These are phyloP conservation scores for Callopanchax toddi DNA, from an alignment of 2,113 vertebrate genomes.

Conservation along the genomic window DNA sequence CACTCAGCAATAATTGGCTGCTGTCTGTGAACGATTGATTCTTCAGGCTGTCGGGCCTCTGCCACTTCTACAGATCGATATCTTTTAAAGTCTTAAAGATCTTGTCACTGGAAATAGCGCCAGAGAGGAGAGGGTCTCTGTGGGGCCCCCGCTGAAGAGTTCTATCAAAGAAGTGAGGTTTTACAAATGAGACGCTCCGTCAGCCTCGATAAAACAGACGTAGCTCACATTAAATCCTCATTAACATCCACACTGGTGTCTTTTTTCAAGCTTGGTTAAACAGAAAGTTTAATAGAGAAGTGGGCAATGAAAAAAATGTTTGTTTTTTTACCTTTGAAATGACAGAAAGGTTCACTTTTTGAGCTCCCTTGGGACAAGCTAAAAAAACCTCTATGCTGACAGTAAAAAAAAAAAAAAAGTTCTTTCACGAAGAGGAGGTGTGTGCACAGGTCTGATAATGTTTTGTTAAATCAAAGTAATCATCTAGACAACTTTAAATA, in stretches of 20 bases:
- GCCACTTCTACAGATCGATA: constrained; percentile 47
- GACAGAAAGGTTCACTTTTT: not conserved
- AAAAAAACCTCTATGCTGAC: not conserved
- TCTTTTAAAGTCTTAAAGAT: constrained; percentile 31
- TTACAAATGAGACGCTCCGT: constrained; percentile 7
- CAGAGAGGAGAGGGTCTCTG: constrained; percentile 10
- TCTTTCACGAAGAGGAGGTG: not conserved
- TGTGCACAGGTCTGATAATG: not conserved
- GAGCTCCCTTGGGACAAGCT: not conserved
- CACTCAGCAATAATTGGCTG: constrained; percentile 19
- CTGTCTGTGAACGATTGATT: constrained; percentile 42
- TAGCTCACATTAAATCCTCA: constrained; percentile 25
- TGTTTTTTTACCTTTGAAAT: not conserved
- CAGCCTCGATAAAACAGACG: constrained; percentile 2
- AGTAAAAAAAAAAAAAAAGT: not conserved
- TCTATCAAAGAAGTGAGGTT: constrained; percentile 25
- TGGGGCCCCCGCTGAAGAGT: not conserved
- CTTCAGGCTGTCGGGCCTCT: constrained; percentile 26
- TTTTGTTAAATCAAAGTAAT: no score
- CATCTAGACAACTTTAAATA: not conserved
- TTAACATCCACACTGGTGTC: constrained; percentile 15
- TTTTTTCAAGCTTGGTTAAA: not conserved
- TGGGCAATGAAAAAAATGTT: not conserved
- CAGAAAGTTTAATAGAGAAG: not conserved
- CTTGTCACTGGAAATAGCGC: constrained; percentile 5